Base-by-base conservation (phyloP, 1,140 invertebrate genomes). In the Eurosta solidaginis region DNA sequence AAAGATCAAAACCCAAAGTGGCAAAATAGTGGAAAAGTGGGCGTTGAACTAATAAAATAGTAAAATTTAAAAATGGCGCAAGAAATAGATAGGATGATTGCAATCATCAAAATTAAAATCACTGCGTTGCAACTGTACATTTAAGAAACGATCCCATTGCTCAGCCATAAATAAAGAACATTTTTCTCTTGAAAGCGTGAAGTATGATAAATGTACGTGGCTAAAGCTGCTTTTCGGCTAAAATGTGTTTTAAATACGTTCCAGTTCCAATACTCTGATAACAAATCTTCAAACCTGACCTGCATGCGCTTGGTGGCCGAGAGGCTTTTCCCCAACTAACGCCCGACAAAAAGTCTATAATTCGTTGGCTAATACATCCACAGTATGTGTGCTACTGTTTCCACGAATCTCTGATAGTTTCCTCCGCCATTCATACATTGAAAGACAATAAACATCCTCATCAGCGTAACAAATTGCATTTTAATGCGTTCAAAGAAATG, bases 1-100 rank as follows among this genome's bases (percentile, higher is more conserved):
- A 86, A 33, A 86, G 75, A 22, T 85, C 77, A 73, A 86, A 54
- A 1, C 84, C 85, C 29, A 85, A 81, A 0, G 85, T 84, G 75
- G 85, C 85, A 77, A 85, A 86, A n/a, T 86, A 86, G 17, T 86
- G 85, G 52, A 83, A 84, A 6, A 83, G 81, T 5, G 85, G 85
- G 3, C 83, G 81, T 45, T 86, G 63, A 12, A 85, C 25, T 0
- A 80, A 78, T 1, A 86, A 75, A 45, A 85, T 79, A 9, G 79
- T 80, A 27, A 86, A 86, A 54, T 86, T 78, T 5, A 86, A 49
- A 86, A 86, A 17, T 86, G 81, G 0, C 83, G 78, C 17, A 86
- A 76, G 27, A 86, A 86, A n/a, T 85, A 84, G 0, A 81, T 81
- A 0, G 84, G 83, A 14, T 83, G 82, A 40, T 84, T 82, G 4